These are phyloP conservation scores for Drosophila repleta DNA, from an alignment of 1,140 invertebrate species.

Conservation along the genomic window DNA sequence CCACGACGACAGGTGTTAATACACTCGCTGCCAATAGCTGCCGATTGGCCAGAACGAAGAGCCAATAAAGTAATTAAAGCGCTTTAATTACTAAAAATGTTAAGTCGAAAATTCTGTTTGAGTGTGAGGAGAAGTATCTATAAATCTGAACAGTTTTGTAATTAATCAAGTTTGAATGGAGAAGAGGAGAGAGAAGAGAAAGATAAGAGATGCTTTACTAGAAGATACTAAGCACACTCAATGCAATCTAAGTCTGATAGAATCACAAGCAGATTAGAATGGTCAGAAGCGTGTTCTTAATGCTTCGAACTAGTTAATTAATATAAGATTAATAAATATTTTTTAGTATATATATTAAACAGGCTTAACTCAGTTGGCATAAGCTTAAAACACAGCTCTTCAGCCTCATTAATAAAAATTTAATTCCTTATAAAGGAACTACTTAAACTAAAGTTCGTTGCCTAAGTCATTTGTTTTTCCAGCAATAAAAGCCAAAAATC, in stretches of 20 bases:
- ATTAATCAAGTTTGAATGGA: neutral
- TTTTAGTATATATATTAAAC: no score
- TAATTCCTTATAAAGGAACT: neutral
- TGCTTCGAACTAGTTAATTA: no score
- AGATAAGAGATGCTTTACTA: no score
- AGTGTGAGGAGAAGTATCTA: neutral
- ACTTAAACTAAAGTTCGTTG: conserved; percentile 49
- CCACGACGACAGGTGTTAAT: conserved; percentile 66
- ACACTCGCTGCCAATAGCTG: conserved; percentile 10
- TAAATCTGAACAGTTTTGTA: neutral
- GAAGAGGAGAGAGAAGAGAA: no score
- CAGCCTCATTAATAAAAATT: neutral
- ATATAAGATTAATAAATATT: no score
- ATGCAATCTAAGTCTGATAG: no score
- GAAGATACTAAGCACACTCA: no score
- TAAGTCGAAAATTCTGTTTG: neutral
- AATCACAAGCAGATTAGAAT: no score
- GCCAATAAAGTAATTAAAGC: conserved; percentile 38
- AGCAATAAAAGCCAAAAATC: neutral
- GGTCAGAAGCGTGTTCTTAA: no score
- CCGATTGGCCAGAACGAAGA: conserved; percentile 13
- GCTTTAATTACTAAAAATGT: conserved; percentile 17
- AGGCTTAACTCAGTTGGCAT: no score
- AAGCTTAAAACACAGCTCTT: neutral
- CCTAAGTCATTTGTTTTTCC: conserved; percentile 55